phyloP scores from a whole-genome alignment of 2,888 invertebrate species.

The Drosophila fungiperda region DNA sequence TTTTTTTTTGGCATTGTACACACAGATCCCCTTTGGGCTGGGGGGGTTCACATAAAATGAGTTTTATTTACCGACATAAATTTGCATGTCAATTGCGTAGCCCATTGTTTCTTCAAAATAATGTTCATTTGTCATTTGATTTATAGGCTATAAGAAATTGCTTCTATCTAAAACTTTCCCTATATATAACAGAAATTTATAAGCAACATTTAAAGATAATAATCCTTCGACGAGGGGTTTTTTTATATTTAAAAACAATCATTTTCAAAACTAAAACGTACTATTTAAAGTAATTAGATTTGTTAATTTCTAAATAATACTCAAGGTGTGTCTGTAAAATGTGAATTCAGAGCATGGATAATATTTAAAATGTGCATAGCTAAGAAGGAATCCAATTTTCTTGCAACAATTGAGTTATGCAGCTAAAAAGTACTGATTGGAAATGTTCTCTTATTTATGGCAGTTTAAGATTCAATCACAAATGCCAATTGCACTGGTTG shows the following conservation, averaged over 20 bases:
- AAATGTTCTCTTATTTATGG: background rate
- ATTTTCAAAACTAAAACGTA: background rate
- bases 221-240: no score
- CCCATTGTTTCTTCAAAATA: background rate
- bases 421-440: background rate
- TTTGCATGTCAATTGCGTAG: background rate
- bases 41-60: background rate
- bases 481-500: conserved; percentile 4
- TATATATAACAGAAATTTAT: background rate
- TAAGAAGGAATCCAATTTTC: background rate
- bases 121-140: background rate
- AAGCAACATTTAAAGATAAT: background rate
- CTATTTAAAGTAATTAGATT: background rate
- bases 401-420: background rate
- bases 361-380: background rate
- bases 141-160: background rate
- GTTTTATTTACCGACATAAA: background rate
- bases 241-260: background rate
- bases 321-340: background rate
- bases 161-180: background rate
- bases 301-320: background rate
- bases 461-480: conserved; percentile 6
- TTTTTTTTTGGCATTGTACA: background rate
- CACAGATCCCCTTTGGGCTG: background rate
- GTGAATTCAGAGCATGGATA: background rate